Conservation (phyloP, 2,113 vertebrate genomes). For the Phoenicopterus ruber region DNA sequence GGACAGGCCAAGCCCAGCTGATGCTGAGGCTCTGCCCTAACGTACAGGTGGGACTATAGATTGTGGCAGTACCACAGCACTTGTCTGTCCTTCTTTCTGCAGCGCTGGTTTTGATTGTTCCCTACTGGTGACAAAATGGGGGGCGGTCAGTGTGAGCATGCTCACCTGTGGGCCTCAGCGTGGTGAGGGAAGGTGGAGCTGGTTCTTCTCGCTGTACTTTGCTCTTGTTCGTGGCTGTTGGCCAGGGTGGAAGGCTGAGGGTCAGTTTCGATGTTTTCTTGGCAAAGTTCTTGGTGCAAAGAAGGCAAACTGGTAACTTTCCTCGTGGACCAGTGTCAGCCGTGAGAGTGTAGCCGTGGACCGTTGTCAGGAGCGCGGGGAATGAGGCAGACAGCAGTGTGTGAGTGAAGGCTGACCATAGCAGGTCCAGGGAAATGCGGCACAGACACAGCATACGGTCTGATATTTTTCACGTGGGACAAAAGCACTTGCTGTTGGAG, state of each 20-base stretch:
- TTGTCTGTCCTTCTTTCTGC: background rate
- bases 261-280: background rate
- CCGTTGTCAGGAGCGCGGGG: background rate
- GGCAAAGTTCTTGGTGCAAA: background rate
- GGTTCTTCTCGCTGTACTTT: background rate
- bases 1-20: background rate
- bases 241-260: background rate
- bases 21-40: background rate
- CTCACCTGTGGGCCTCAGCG: background rate
- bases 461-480: background rate
- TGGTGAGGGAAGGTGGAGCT: background rate
- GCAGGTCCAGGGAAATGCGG: background rate
- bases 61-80: background rate
- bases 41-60: background rate
- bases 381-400: background rate
- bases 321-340: background rate
- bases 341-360: background rate
- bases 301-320: background rate
- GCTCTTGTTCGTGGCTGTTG: background rate
- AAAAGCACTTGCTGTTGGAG: background rate
- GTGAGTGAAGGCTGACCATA: background rate
- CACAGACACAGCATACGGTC: background rate
- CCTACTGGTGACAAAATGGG: background rate
- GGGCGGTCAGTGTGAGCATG: background rate
- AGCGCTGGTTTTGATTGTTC: background rate